Evolutionary conservation across 2,113 vertebrate species (phyloP), one percentile per base, ranked within the genome.

Genomic region (Poeciliopsis turrubarensis): DNA sequence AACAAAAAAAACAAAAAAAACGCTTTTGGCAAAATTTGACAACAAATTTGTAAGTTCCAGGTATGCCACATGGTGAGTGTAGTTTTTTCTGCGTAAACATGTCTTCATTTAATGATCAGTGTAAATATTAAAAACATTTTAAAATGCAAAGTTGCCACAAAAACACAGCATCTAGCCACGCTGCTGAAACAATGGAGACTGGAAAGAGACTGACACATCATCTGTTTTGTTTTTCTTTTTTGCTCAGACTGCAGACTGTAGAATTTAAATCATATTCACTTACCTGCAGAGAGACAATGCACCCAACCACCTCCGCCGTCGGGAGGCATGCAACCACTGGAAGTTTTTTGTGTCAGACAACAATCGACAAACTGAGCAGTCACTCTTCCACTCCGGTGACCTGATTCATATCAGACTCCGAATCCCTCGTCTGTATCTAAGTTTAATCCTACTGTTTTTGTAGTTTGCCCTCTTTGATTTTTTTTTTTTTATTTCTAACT

Each of bases 371-470:
- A 63, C 31, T 27, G 31, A 12, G 5, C 19, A 13, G 62, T 77
- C 84, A 73, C 81, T 78, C 85, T 82, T 84, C 64, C 75, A 79
- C 70, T 47, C 68, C 68, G 73, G 81, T 72, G 54, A 81, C 81
- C 72, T 15, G 74, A 78, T 69, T 77, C 70, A 75, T 54, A 79
- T 83, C 39, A 10, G 60, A 77, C 68, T 64, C 37, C 51, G 63
- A 64, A 70, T 39, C 31, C 60, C 13, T 51, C 10, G 78, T 64
- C 9, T 61, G 26, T 60, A 47, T 32, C 51, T 19, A 70, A 61
- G 25, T 79, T 74, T 32, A 27, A 57, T 61, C 37, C 29, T 11
- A 8, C 13, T 19, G 13, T 27, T 57, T 65, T 62, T 0, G 25
- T n/a, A 66, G 37, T 66, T 67, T 54, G 44, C 1, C 0, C 47